A percentile compares a stretch with the other conserved stretches of the same genome.
These are phyloP conservation scores for Numida meleagris DNA, from an alignment of 2,113 vertebrate genomes.

Conservation along the genomic window DNA sequence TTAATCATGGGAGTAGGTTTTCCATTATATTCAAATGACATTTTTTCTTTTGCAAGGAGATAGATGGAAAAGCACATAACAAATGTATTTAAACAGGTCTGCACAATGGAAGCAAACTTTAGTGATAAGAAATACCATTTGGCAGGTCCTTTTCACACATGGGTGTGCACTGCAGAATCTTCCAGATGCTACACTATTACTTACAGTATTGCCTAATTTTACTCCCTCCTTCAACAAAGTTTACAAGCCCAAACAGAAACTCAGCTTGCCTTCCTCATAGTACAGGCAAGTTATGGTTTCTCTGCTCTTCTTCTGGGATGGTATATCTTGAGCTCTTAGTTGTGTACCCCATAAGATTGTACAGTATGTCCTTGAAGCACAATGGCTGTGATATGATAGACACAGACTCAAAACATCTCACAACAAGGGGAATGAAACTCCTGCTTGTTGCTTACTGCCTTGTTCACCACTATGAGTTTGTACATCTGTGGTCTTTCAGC, in stretches of 20 bases:
- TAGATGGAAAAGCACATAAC: not conserved
- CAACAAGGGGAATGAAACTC: not conserved
- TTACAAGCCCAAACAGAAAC: not conserved
- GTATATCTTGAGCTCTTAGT: not conserved
- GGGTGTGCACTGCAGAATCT: not conserved
- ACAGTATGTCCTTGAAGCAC: not conserved
- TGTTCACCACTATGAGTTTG: not conserved
- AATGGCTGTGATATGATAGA: not conserved
- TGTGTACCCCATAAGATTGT: not conserved
- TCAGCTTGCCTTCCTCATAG: not conserved
- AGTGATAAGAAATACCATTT: not conserved
- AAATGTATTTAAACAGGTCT: not conserved
- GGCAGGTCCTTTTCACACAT: not conserved
- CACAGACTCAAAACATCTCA: rapidly evolving
- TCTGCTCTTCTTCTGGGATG: not conserved
- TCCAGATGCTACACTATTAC: not conserved
- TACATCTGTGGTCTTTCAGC: not conserved
- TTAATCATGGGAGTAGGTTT: conserved; percentile 3
- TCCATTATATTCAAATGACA: conserved; percentile 26
- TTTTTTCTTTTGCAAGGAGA: not conserved
- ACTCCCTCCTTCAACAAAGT: not conserved
- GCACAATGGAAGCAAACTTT: not conserved
- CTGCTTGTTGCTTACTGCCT: not conserved
- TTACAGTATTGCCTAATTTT: not conserved
- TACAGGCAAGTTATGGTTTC: not conserved